These are phyloP conservation scores for Drosophila kanapiae DNA, from an alignment of 1,140 invertebrate genomes.

Conservation along the genomic window DNA sequence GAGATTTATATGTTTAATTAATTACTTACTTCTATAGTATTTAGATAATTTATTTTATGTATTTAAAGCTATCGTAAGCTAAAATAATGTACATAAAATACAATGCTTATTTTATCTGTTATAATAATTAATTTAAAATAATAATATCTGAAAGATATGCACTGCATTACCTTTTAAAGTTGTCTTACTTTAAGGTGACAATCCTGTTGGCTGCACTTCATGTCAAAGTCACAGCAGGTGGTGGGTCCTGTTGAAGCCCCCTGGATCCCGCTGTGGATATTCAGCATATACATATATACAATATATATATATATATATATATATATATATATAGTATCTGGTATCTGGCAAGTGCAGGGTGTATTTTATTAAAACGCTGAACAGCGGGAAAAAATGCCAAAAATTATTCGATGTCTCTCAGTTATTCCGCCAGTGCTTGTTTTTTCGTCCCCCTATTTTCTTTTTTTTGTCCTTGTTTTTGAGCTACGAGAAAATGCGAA, in stretches of 20 bases:
- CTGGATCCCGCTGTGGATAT: not conserved
- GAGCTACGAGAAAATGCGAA: not conserved
- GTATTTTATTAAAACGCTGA: constrained; percentile 26
- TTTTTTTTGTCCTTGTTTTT: not conserved
- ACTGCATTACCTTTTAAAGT: too few species aligned
- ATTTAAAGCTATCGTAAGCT: too few species aligned
- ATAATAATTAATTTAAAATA: not conserved
- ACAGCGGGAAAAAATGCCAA: constrained; percentile 17
- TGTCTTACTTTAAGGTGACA: not conserved
- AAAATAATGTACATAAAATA: too few species aligned
- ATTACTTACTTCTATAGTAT: too few species aligned
- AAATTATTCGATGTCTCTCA: constrained; percentile 26
- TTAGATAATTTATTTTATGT: too few species aligned
- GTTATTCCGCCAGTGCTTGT: not conserved
- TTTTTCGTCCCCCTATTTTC: not conserved
- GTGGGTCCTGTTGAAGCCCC: not conserved
- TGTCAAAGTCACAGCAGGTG: constrained; percentile 10
- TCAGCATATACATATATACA: not conserved
- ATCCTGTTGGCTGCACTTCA: constrained; percentile 19
- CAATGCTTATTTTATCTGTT: not conserved
- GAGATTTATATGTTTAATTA: not conserved
- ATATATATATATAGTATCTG: not conserved
- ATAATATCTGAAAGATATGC: not conserved
- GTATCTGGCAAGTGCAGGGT: constrained; percentile 6
- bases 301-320: not conserved